These are phyloP conservation scores for Melanogrammus aeglefinus DNA, from an alignment of 2,797 vertebrate species.

Conservation along the genomic window DNA sequence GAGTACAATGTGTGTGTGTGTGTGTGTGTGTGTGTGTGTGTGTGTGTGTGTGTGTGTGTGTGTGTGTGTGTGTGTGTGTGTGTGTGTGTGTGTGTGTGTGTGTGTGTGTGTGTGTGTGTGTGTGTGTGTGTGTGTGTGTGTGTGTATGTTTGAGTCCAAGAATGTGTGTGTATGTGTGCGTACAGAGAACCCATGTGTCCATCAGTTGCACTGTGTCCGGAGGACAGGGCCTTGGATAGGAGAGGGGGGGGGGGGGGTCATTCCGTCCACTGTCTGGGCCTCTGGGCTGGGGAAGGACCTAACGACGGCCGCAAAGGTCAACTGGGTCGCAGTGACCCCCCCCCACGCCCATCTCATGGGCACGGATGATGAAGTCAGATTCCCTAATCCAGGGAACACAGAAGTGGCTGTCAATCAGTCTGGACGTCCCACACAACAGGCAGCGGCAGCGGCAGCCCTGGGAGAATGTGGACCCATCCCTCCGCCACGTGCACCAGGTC, in stretches of 20 bases:
- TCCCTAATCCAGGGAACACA: slow-evolving; percentile 76
- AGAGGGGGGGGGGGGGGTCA: slow-evolving; percentile 21
- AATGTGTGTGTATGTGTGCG: not conserved
- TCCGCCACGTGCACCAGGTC: slow-evolving; percentile 52
- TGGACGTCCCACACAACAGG: slow-evolving; percentile 49
- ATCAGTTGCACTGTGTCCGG: not conserved
- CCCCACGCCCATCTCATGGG: slow-evolving; percentile 65
- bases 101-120: slow-evolving; percentile 19
- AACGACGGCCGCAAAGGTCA: slow-evolving; percentile 50
- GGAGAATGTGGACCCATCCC: slow-evolving; percentile 35
- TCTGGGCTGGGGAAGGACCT: slow-evolving; percentile 24
- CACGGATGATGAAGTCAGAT: slow-evolving; percentile 82
- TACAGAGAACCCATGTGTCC: not conserved
- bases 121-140: slow-evolving; percentile 15
- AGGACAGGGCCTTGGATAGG: not conserved
- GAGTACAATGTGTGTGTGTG: slow-evolving; percentile 8
- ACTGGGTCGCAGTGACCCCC: slow-evolving; percentile 61
- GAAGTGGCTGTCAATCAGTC: slow-evolving; percentile 74
- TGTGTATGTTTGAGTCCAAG: slow-evolving; percentile 3
- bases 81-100: not conserved
- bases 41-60: too few relatives aligned
- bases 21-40: not conserved
- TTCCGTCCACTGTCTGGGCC: slow-evolving; percentile 38
- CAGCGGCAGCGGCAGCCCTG: slow-evolving; percentile 37
- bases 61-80: not conserved